Evolutionary conservation across 1,140 invertebrate species (phyloP).

Genomic region (Portunus trituberculatus): DNA sequence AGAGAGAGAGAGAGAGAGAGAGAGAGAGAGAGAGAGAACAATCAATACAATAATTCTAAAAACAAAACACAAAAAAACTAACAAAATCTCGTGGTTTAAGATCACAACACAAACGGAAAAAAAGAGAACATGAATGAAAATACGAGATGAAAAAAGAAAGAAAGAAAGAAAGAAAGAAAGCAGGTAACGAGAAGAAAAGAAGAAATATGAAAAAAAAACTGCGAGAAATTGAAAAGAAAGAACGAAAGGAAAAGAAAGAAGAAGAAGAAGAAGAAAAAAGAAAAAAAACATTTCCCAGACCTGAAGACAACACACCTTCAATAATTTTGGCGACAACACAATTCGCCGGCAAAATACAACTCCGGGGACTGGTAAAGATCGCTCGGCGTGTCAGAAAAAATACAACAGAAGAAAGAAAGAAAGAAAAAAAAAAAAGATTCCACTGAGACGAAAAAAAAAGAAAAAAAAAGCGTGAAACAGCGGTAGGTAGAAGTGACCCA

Average conservation of each 20-base stretch:
- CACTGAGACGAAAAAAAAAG: neutral
- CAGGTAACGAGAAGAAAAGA: neutral
- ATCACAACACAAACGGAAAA: neutral
- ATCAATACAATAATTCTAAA: neutral
- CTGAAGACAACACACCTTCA: neutral
- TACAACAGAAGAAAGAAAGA: neutral
- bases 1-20: neutral
- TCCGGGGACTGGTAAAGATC: neutral
- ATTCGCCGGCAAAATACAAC: neutral
- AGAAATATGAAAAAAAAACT: neutral
- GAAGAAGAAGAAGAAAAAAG: neutral
- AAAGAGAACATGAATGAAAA: neutral
- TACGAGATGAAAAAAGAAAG: neutral
- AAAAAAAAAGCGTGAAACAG: neutral
- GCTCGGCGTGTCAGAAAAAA: slow-evolving; percentile 5
- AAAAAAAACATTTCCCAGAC: neutral
- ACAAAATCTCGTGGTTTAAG: neutral
- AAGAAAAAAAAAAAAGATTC: neutral
- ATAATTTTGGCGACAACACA: slow-evolving; percentile 11
- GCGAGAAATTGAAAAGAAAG: neutral
- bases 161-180: neutral
- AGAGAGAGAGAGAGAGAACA: neutral
- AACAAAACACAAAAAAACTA: neutral
- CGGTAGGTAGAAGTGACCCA: neutral
- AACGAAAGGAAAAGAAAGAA: neutral